These are phyloP conservation scores for Heteronetta atricapilla DNA, from an alignment of 2,113 vertebrate genomes.

Conservation along the genomic window DNA sequence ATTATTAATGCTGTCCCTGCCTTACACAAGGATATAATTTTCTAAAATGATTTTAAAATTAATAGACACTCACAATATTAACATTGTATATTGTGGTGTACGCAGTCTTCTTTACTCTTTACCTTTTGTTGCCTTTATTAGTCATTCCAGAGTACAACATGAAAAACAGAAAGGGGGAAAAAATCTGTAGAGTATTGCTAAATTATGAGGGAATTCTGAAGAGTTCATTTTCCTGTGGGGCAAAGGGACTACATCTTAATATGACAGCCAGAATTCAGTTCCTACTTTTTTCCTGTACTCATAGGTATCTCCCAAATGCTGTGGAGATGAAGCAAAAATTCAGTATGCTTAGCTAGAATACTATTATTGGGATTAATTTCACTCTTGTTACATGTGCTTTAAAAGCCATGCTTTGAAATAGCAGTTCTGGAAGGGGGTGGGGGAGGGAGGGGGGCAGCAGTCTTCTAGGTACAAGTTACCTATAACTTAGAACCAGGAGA, in stretches of 20 bases:
- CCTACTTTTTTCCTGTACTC: no score
- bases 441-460: background rate
- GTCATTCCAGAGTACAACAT: background rate
- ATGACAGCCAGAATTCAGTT: rapidly evolving
- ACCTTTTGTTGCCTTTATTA: background rate
- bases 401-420: rapidly evolving
- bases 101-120: background rate
- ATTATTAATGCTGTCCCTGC: background rate
- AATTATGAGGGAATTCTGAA: background rate
- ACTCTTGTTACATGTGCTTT: rapidly evolving
- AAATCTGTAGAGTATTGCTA: rapidly evolving
- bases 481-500: background rate
- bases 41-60: background rate
- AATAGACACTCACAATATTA: background rate
- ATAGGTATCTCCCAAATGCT: background rate
- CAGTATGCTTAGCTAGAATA: rapidly evolving
- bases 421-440: background rate
- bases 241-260: background rate
- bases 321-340: background rate
- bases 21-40: conserved; percentile 8
- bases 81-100: background rate
- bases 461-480: background rate
- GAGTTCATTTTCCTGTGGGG: background rate
- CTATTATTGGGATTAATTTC: background rate
- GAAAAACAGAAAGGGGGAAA: rapidly evolving